Base-by-base conservation (phyloP, 2,113 vertebrate species). In the Myrmecobius fasciatus region DNA sequence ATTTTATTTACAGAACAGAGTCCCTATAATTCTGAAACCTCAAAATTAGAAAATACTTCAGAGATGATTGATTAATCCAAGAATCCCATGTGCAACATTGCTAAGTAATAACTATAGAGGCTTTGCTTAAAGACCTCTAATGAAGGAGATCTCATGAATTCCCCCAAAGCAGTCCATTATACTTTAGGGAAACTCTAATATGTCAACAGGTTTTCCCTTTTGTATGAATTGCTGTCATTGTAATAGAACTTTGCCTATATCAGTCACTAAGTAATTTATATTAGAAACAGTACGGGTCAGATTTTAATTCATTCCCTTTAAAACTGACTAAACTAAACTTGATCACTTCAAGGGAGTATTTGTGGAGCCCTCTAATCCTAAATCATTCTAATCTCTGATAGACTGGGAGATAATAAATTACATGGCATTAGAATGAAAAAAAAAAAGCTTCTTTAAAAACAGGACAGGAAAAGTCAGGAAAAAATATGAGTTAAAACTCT, bases 391-490 rank as follows among this genome's bases (percentile, higher is more conserved):
- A 54, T n/a, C 11, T 96, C 89, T 94, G 89, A 93, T 11, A 94
- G 11, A 53, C 93, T 94, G 49, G 92, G 95, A 92, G 93, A 95
- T 54, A 98, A 51, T 94, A 93, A 92, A 94, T 97, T 36, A 17
- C 2, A 14, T 91, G 95, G 88, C 52, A 96, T 93, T 97, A 98
- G 98, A 95, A 98, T 90, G 95, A 97, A 98, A 98, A 92, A 97
- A 96, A 97, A 98, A 98, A 92, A 97, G 96, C 97, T 98, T 96
- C 96, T 98, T 97, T 96, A 96, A 96, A 96, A 96, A 98, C 54
- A 67, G n/a, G 92, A 97, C 96, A 96, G 97, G 97, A 98, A 98
- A 96, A 97, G 97, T 98, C 98, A 98, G 97, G 90, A 97, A 98
- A 97, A 98, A 95, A 93, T 98, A 89, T 96, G 98, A 97, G 96